Evolutionary conservation across 2,113 vertebrate species (phyloP).

Genomic region (Nymphicus hollandicus): DNA sequence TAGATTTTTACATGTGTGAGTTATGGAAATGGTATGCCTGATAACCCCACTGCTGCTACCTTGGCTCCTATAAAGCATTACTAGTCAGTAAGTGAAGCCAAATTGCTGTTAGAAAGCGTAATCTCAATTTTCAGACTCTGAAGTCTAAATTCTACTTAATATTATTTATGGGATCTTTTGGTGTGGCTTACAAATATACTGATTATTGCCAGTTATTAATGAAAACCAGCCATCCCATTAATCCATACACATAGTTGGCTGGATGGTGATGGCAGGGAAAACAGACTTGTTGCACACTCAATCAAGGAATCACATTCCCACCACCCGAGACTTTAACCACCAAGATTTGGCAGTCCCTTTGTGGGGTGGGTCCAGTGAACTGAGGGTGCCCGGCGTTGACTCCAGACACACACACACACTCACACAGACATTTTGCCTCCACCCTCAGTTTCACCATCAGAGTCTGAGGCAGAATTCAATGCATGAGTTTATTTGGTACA

Average conservation of each 20-base stretch:
- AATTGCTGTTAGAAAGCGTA: not conserved
- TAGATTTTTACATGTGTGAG: not conserved
- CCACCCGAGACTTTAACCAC: not conserved
- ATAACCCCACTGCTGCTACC: not conserved
- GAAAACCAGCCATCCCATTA: not conserved
- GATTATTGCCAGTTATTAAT: not conserved
- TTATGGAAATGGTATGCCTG: not conserved
- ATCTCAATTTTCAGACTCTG: not conserved
- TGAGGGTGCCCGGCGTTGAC: not conserved
- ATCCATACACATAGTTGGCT: not conserved
- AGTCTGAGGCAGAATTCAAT: not conserved
- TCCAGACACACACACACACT: not conserved
- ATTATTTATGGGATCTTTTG: not conserved
- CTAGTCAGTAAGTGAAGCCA: not conserved
- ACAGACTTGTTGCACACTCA: not conserved
- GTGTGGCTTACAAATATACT: not conserved
- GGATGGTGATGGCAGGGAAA: not conserved
- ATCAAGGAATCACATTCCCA: not conserved
- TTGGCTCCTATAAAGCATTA: not conserved
- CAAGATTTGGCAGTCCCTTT: not conserved
- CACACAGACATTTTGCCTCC: not conserved
- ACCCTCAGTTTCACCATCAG: not conserved
- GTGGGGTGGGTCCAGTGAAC: not conserved
- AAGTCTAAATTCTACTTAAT: not conserved
- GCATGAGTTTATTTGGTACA: not conserved